Conservation (phyloP, 2,797 vertebrate genomes). For the Onychomys arenicola region DNA sequence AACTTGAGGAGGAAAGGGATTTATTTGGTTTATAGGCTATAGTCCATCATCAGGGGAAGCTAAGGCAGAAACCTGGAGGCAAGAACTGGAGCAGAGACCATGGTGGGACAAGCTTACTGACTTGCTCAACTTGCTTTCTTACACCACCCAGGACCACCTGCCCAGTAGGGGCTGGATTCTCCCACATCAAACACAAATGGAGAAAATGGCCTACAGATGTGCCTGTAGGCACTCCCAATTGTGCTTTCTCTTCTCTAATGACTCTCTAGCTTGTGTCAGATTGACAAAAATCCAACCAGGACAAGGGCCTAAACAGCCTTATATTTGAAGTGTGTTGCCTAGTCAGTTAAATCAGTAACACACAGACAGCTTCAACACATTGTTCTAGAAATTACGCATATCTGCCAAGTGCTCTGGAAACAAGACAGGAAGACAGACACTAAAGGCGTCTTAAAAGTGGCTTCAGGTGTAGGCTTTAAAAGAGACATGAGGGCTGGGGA, state of each 20-base stretch:
- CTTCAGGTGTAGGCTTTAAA: neutral
- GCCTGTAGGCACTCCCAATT: neutral
- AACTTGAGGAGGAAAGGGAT: neutral
- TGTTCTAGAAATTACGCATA: neutral
- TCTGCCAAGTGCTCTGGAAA: neutral
- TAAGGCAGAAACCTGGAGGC: neutral
- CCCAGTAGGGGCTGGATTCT: neutral
- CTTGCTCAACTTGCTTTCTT: neutral
- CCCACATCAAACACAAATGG: neutral
- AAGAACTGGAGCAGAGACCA: neutral
- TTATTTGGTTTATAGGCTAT: neutral
- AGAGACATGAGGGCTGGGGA: neutral
- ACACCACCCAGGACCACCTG: neutral
- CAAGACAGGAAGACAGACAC: neutral
- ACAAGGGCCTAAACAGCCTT: neutral
- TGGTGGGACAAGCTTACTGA: neutral
- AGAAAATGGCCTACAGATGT: neutral
- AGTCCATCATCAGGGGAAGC: neutral
- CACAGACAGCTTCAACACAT: neutral
- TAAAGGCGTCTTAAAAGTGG: neutral
- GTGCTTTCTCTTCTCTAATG: neutral
- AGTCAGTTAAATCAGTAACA: neutral
- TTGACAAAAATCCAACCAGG: neutral
- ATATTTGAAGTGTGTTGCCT: neutral
- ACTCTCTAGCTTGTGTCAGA: neutral